A percentile compares a stretch with the other conserved stretches of the same genome.
phyloP scores from a whole-genome alignment of 1,140 invertebrate genomes.

The Leptinotarsa texana region DNA sequence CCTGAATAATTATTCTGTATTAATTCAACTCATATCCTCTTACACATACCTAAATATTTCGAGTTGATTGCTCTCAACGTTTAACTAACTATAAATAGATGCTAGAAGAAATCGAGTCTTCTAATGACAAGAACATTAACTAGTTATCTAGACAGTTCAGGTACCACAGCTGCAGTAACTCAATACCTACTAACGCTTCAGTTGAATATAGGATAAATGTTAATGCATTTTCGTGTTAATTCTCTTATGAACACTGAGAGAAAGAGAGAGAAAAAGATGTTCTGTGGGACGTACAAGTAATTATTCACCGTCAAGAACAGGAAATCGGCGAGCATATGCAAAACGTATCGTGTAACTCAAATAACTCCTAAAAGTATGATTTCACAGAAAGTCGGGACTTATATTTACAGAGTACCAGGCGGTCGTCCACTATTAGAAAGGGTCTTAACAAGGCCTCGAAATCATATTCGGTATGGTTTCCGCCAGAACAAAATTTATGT shows the following conservation, averaged over 20 bases:
- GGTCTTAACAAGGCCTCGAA: not conserved
- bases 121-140: no score
- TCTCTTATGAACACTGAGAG: not conserved
- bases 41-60: no score
- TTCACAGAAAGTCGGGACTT: constrained; percentile 11
- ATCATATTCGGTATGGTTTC: constrained; percentile 17
- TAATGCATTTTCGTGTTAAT: not conserved
- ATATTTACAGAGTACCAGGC: constrained; percentile 8
- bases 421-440: constrained; percentile 3
- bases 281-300: not conserved
- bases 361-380: not conserved
- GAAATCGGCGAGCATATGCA: constrained; percentile 17
- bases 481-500: constrained; percentile 13
- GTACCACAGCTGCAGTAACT: not conserved
- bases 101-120: no score
- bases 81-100: no score
- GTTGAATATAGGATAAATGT: not conserved
- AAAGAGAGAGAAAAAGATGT: not conserved
- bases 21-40: no score
- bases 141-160: no score
- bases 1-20: no score
- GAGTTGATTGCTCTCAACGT: no score
- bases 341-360: constrained; percentile 19
- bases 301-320: constrained; percentile 16
- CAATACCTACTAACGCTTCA: not conserved